Percentiles rank a stretch among this genome's conserved stretches.
These are phyloP conservation scores for Apodemia mormo DNA, from an alignment of 2,888 invertebrate genomes.

Conservation along the genomic window DNA sequence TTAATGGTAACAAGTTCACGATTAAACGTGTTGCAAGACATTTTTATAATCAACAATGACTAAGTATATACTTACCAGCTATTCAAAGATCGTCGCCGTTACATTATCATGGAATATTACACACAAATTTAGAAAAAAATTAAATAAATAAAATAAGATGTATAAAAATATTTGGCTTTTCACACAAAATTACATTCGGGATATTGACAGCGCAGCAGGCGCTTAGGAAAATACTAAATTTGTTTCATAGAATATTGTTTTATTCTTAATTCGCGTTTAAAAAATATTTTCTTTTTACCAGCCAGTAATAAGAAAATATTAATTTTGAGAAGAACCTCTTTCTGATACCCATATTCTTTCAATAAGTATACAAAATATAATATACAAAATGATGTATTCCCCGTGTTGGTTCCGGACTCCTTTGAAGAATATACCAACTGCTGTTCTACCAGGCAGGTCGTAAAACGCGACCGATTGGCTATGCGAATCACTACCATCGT, in stretches of 20 bases:
- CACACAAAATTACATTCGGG: conserved; percentile 5
- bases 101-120: not conserved
- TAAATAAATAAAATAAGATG: not conserved
- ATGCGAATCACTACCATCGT: too few relatives aligned
- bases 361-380: too few relatives aligned
- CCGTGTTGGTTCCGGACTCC: too few relatives aligned
- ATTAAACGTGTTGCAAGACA: too few relatives aligned
- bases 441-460: too few relatives aligned
- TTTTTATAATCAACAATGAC: too few relatives aligned
- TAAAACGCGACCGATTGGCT: too few relatives aligned
- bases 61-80: not conserved
- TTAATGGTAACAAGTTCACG: too few relatives aligned
- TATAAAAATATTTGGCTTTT: not conserved
- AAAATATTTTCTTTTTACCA: not conserved
- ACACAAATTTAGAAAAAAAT: conserved; percentile 1
- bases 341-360: not conserved
- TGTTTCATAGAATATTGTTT: not conserved
- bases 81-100: not conserved
- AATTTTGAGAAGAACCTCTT: not conserved
- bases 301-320: not conserved
- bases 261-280: not conserved
- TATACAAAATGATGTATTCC: too few relatives aligned
- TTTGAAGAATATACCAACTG: too few relatives aligned
- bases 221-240: not conserved
- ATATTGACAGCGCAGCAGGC: conserved; percentile 5